Percentiles rank a stretch among this genome's conserved stretches.
phyloP scores from a whole-genome alignment of 2,113 vertebrate species.

The Synodontis membranacea region DNA sequence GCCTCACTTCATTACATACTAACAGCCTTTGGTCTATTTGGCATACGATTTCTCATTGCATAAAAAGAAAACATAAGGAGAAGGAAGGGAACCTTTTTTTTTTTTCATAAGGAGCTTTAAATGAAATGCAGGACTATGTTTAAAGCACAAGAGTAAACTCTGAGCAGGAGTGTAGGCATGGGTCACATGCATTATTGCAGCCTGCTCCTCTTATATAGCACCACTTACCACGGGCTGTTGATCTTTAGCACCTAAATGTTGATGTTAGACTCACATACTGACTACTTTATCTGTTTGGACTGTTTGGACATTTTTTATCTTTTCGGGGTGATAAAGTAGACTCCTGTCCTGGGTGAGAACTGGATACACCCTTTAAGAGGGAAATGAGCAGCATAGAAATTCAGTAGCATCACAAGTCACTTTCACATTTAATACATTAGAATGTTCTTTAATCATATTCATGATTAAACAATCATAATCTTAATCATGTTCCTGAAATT shows the following conservation, averaged over 20 bases:
- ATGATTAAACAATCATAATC: too few relatives aligned
- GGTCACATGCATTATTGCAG: too few relatives aligned
- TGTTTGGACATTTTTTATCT: not conserved
- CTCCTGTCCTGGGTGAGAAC: not conserved
- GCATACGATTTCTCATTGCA: not conserved
- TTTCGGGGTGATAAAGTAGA: not conserved
- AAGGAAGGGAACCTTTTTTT: not conserved
- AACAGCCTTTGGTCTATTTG: conserved; percentile 40
- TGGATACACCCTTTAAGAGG: not conserved
- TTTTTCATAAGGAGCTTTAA: not conserved
- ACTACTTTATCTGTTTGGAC: not conserved
- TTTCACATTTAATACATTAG: not conserved
- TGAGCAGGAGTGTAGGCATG: not conserved
- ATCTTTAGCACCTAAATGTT: not conserved
- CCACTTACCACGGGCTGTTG: not conserved
- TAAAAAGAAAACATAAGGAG: conserved; percentile 36
- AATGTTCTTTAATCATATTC: not conserved
- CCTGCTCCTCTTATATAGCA: not conserved
- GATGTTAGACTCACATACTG: not conserved
- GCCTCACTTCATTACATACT: conserved; percentile 13
- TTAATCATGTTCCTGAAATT: too few relatives aligned
- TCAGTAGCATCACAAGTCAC: not conserved
- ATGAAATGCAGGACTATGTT: not conserved
- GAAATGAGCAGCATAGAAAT: not conserved
- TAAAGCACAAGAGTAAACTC: not conserved